Conservation (phyloP, 2,888 invertebrate species). For the Incurvaria masculella region DNA sequence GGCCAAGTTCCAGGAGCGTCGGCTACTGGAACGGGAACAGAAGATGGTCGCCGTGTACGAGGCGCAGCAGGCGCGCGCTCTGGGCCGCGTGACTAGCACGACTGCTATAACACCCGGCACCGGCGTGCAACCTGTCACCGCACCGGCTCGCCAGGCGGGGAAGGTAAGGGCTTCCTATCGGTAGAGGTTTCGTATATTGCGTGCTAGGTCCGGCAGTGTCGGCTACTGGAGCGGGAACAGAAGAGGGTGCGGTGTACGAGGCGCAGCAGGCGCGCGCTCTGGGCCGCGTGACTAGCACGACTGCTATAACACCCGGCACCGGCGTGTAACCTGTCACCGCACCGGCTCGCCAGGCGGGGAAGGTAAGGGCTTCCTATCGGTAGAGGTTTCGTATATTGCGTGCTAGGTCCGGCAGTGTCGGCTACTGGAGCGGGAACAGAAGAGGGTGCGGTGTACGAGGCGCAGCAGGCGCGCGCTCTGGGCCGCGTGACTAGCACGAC, state of each 20-base stretch:
- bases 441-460: conserved; percentile 67
- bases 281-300: conserved; percentile 46
- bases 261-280: conserved; percentile 64
- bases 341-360: conserved; percentile 32
- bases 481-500: conserved; percentile 46
- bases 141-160: conserved; percentile 30
- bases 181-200: background rate
- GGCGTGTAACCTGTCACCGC: conserved; percentile 28
- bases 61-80: conserved; percentile 62
- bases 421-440: conserved; percentile 76
- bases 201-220: conserved; percentile 65
- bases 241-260: conserved; percentile 68
- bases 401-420: conserved; percentile 68
- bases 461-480: conserved; percentile 63
- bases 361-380: conserved; percentile 27
- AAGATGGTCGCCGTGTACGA: conserved; percentile 70
- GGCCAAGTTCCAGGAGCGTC: conserved; percentile 82
- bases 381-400: background rate
- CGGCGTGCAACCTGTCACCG: conserved; percentile 29
- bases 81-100: conserved; percentile 51
- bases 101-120: conserved; percentile 19
- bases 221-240: conserved; percentile 76
- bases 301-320: conserved; percentile 19
- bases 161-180: conserved; percentile 30
- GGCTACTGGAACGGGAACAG: conserved; percentile 76